phyloP scores from a whole-genome alignment of 2,113 vertebrate genomes.

The Hippotragus niger region DNA sequence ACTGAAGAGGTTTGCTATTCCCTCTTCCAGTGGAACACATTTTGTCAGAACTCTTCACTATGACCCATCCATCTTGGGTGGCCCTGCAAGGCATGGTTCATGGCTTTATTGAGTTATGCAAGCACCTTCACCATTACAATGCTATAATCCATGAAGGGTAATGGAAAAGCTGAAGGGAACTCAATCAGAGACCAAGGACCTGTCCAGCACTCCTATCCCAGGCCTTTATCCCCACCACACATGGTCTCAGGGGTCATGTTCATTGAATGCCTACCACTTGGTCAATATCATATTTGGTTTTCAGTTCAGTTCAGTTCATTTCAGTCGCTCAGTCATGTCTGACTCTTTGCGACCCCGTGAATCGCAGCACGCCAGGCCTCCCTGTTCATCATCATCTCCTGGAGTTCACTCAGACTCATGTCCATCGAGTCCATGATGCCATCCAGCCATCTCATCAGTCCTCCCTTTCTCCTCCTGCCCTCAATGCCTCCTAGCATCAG shows the following conservation, averaged over 20 bases:
- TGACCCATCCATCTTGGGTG: neutral
- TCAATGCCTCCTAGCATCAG: no score
- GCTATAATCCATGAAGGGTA: neutral
- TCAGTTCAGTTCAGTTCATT: no score
- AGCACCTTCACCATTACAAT: neutral
- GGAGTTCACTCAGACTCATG: no score
- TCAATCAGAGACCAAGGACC: neutral
- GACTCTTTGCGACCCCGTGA: no score
- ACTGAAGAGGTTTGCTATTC: neutral
- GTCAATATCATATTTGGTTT: neutral
- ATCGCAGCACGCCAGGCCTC: no score
- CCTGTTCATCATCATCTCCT: no score
- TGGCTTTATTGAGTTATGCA: neutral
- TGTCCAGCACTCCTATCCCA: neutral
- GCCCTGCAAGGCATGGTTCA: neutral
- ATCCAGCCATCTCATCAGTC: no score
- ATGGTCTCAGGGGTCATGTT: neutral
- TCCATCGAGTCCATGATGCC: no score
- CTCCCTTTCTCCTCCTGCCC: no score
- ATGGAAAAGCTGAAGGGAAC: neutral
- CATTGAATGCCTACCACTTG: neutral
- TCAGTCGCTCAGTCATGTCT: no score
- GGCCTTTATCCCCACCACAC: neutral
- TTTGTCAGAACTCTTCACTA: neutral
- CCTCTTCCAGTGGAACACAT: neutral